These are phyloP conservation scores for Myrmophylax atrothorax DNA, from an alignment of 2,113 vertebrate genomes.

Conservation along the genomic window DNA sequence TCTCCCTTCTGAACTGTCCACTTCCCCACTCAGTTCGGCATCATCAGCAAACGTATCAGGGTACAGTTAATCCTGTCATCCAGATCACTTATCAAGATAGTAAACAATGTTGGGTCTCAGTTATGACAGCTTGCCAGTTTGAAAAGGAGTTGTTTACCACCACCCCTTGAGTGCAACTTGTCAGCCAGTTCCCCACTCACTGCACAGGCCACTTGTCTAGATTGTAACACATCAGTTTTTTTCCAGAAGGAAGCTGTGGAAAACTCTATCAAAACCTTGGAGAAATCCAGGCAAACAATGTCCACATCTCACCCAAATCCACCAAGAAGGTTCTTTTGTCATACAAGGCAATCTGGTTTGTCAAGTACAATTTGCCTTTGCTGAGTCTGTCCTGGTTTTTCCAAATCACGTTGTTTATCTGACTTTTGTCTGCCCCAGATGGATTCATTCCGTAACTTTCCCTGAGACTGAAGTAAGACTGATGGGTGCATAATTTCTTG, in stretches of 20 bases:
- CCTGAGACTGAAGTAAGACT: neutral
- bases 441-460: neutral
- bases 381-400: neutral
- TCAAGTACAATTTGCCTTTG: neutral
- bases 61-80: neutral
- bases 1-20: neutral
- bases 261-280: neutral
- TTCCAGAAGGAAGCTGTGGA: neutral
- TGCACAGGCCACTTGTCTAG: rapidly evolving
- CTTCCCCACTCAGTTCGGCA: neutral
- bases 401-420: neutral
- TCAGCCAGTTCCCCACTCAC: neutral
- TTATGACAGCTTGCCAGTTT: neutral
- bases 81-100: neutral
- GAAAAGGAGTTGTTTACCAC: neutral
- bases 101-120: rapidly evolving
- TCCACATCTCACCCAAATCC: rapidly evolving
- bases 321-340: neutral
- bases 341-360: neutral
- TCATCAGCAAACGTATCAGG: neutral
- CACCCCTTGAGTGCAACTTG: neutral
- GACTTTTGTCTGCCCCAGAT: neutral
- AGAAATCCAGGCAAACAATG: neutral
- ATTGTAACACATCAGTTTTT: rapidly evolving
- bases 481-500: neutral